phyloP scores from a whole-genome alignment of 2,797 vertebrate genomes.

The Pelochelys cantorii region DNA sequence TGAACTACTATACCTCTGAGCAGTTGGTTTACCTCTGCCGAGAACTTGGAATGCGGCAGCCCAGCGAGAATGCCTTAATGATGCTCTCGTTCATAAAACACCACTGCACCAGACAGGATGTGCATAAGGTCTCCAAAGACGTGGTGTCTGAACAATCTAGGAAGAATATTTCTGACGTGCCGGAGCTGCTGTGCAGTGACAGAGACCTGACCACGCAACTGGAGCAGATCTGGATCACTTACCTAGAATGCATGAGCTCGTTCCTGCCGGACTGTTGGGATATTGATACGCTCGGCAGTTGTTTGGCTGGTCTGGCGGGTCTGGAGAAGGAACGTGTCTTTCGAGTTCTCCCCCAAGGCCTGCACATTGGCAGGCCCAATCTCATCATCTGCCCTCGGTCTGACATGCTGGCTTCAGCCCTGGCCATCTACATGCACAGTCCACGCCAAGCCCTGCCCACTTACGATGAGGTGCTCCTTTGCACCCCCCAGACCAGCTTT shows the following conservation, averaged over 20 bases:
- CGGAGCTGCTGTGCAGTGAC: neutral
- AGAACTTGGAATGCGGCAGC: constrained; percentile 78
- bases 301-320: constrained; percentile 79
- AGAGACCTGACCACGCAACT: constrained; percentile 54
- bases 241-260: constrained; percentile 83
- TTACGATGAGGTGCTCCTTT: constrained; percentile 94
- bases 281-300: constrained; percentile 84
- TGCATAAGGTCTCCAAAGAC: constrained; percentile 39
- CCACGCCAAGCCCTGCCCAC: constrained; percentile 85
- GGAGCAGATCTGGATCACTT: constrained; percentile 84
- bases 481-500: constrained; percentile 84
- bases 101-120: constrained; percentile 80
- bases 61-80: constrained; percentile 82
- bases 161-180: neutral
- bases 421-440: constrained; percentile 92
- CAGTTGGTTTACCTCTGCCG: constrained; percentile 92
- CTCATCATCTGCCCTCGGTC: constrained; percentile 88
- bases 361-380: constrained; percentile 87
- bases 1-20: constrained; percentile 95
- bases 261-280: constrained; percentile 87
- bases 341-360: constrained; percentile 84
- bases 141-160: rapidly evolving
- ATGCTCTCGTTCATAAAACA: constrained; percentile 92
- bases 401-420: constrained; percentile 87
- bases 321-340: constrained; percentile 16